These are phyloP conservation scores for Acleris holmiana DNA, from an alignment of 2,888 invertebrate species.

Conservation along the genomic window DNA sequence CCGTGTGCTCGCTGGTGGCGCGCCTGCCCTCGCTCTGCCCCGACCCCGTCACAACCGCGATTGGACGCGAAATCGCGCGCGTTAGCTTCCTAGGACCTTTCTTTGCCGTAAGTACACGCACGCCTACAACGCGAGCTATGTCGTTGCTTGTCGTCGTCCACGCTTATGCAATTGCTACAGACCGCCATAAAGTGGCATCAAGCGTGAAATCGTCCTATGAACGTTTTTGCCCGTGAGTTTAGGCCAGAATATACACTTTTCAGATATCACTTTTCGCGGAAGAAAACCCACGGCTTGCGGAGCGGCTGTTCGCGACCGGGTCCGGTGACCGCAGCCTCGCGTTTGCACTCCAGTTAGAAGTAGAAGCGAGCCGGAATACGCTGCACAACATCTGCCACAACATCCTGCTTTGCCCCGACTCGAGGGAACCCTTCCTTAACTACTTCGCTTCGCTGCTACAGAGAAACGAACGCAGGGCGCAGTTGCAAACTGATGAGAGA, in stretches of 20 bases:
- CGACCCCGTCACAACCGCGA: constrained; percentile 88
- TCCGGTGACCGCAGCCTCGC: constrained; percentile 87
- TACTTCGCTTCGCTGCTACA: constrained; percentile 92
- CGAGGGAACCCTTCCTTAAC: constrained; percentile 90
- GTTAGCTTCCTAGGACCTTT: constrained; percentile 96
- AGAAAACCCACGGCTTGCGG: constrained; percentile 95
- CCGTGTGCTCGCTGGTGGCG: constrained; percentile 84
- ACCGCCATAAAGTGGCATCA: no score
- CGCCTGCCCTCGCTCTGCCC: constrained; percentile 86
- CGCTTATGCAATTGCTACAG: no score
- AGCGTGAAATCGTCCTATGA: no score
- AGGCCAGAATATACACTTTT: not conserved
- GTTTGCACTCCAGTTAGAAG: constrained; percentile 89
- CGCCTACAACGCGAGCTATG: no score
- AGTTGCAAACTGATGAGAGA: constrained; percentile 95
- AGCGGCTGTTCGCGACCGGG: constrained; percentile 85
- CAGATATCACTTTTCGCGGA: constrained; percentile 94
- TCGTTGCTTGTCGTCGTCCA: no score
- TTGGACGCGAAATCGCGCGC: constrained; percentile 93
- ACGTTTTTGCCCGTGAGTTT: no score
- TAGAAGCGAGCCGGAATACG: constrained; percentile 90
- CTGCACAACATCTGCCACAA: constrained; percentile 93
- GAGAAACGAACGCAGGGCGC: constrained; percentile 93
- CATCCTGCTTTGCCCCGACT: constrained; percentile 91
- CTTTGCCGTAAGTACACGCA: constrained; percentile 85